phyloP scores from a whole-genome alignment of 2,888 invertebrate genomes.

The Drosophila neonasuta region DNA sequence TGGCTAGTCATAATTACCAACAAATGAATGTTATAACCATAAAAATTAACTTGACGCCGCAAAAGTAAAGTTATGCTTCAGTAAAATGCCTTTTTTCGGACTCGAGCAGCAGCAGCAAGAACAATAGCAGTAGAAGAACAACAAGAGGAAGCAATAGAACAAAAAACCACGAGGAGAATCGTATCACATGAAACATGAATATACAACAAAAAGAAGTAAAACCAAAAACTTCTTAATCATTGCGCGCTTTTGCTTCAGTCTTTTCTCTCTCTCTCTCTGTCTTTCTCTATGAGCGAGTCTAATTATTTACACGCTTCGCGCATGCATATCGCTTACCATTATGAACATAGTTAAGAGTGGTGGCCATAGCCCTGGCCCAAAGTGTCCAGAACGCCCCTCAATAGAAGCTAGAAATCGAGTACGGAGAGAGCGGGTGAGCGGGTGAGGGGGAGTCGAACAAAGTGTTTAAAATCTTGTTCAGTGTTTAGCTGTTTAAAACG shows the following conservation, averaged over 20 bases:
- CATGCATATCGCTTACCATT: conserved; percentile 73
- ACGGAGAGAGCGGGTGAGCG: background rate
- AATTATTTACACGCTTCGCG: conserved; percentile 72
- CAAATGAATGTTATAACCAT: conserved; percentile 75
- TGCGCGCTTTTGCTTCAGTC: conserved; percentile 30
- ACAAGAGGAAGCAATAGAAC: conserved; percentile 14
- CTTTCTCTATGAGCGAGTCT: conserved; percentile 43
- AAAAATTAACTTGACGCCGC: conserved; percentile 71
- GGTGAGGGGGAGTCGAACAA: conserved; percentile 25
- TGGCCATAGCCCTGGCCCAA: conserved; percentile 51
- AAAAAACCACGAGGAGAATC: conserved; percentile 8
- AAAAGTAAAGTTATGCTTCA: conserved; percentile 72
- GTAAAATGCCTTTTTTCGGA: conserved; percentile 67
- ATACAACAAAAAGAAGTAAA: conserved; percentile 8
- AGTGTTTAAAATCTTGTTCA: conserved; percentile 72
- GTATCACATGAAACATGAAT: conserved; percentile 17
- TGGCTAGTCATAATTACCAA: conserved; percentile 67
- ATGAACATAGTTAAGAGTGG: conserved; percentile 13
- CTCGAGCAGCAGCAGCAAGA: conserved; percentile 29
- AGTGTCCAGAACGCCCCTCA: conserved; percentile 40
- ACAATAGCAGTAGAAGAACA: conserved; percentile 40
- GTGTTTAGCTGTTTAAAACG: conserved; percentile 68
- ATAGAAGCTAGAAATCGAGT: background rate
- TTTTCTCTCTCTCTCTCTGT: conserved; percentile 23
- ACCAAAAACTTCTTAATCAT: conserved; percentile 56